Evolutionary conservation across 2,888 invertebrate genomes (phyloP).

Genomic region (Megalurothrips usitatus): DNA sequence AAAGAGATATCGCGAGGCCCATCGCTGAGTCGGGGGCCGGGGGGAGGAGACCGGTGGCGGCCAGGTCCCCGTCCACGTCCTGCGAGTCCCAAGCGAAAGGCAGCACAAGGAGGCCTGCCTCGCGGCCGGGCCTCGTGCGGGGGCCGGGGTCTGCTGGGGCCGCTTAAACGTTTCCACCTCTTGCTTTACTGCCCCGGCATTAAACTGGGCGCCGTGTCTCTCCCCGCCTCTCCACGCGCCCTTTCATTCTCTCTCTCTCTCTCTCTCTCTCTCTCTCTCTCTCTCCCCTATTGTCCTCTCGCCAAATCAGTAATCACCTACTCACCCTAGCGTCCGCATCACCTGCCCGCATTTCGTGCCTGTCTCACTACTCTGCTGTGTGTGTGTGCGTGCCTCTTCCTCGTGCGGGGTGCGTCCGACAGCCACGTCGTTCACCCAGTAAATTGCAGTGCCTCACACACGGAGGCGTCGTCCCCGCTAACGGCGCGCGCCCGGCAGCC

Average conservation of each 20-base stretch:
- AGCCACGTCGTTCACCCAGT: too few species aligned
- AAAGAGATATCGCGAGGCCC: slow-evolving; percentile 17
- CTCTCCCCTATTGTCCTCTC: not conserved
- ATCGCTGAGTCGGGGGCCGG: not conserved
- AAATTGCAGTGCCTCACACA: too few species aligned
- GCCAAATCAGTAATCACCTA: not conserved
- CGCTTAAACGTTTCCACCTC: slow-evolving; percentile 16
- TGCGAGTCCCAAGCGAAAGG: not conserved
- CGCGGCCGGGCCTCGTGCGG: not conserved
- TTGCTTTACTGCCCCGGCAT: slow-evolving; percentile 4
- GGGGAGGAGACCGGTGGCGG: not conserved
- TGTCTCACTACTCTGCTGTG: too few species aligned
- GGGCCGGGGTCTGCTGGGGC: not conserved
- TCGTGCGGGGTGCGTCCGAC: too few species aligned
- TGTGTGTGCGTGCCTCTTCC: too few species aligned
- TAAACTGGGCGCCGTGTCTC: not conserved
- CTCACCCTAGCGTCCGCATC: too few species aligned
- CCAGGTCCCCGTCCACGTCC: not conserved
- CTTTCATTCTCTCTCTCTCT: not conserved
- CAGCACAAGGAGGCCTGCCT: not conserved
- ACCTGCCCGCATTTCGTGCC: too few species aligned
- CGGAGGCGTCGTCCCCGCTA: too few species aligned
- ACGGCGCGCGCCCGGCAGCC: too few species aligned
- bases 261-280: not conserved
- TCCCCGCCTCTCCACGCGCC: not conserved